A percentile compares a stretch with the other conserved stretches of the same genome.
Conservation (phyloP, 2,113 vertebrate species). For the Trachemys scripta region DNA sequence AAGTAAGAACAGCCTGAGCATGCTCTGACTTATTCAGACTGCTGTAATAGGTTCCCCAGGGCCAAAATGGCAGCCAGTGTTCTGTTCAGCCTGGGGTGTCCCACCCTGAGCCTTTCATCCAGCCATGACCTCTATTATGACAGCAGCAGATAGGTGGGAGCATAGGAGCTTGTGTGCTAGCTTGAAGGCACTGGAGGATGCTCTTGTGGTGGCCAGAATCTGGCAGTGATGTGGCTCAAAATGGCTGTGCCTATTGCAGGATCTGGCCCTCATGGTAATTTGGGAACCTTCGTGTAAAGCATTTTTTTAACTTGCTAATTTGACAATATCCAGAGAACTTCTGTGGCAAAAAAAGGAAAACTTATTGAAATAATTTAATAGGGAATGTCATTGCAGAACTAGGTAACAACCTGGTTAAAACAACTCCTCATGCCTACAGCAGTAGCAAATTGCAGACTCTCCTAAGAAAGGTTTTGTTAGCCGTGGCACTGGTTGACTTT, state of each 20-base stretch:
- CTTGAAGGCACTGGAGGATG: neutral
- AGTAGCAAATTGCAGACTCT: neutral
- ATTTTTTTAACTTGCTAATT: conserved; percentile 7
- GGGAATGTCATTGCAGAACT: neutral
- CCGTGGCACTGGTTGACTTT: neutral
- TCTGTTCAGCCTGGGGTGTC: neutral
- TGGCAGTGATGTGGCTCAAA: conserved; percentile 1
- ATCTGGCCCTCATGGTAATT: conserved; percentile 5
- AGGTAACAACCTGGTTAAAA: neutral
- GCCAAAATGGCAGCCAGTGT: conserved; percentile 9
- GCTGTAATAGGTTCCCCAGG: neutral
- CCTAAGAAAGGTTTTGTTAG: conserved; percentile 33
- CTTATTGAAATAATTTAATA: neutral
- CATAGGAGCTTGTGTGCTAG: neutral
- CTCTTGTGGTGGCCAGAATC: neutral
- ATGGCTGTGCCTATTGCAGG: accelerated
- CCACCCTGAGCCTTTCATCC: neutral
- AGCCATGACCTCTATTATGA: neutral
- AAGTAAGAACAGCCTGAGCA: neutral
- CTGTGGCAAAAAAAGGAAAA: neutral
- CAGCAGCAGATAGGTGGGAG: neutral
- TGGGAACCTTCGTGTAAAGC: conserved; percentile 25
- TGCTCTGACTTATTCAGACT: neutral
- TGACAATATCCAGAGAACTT: conserved; percentile 13
- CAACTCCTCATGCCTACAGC: neutral